Evolutionary conservation across 2,888 invertebrate genomes (phyloP).

Genomic region (Lucinisca nassula): DNA sequence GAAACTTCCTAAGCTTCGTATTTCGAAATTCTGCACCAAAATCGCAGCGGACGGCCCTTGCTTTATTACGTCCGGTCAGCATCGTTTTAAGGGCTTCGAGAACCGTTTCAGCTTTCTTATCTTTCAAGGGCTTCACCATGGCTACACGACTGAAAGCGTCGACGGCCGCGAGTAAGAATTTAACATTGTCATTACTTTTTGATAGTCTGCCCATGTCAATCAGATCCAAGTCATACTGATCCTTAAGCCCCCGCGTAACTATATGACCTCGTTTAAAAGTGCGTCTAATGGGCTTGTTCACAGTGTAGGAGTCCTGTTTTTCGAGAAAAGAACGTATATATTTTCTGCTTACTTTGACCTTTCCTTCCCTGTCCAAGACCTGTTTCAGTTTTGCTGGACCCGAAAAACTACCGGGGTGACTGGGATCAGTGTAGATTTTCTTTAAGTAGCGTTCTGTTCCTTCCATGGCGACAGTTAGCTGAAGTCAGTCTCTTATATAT

Average conservation of each 20-base stretch:
- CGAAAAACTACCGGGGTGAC: neutral
- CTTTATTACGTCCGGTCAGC: neutral
- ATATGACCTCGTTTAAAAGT: neutral
- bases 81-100: neutral
- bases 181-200: neutral
- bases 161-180: neutral
- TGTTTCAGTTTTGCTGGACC: neutral
- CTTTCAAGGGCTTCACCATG: neutral
- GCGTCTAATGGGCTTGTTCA: neutral
- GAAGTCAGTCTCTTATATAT: neutral
- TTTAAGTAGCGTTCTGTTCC: neutral
- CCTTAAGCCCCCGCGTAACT: neutral
- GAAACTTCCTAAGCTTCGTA: neutral
- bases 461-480: too few species aligned
- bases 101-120: conserved; percentile 15
- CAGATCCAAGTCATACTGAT: conserved; percentile 12
- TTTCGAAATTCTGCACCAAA: neutral
- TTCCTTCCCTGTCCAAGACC: neutral
- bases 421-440: neutral
- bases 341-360: neutral
- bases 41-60: neutral
- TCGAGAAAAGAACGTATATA: neutral
- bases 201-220: conserved; percentile 16
- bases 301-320: conserved; percentile 6
- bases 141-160: conserved; percentile 5